Base-by-base conservation (phyloP, 2,888 invertebrate genomes). In the Leptarthrus brevirostris region DNA sequence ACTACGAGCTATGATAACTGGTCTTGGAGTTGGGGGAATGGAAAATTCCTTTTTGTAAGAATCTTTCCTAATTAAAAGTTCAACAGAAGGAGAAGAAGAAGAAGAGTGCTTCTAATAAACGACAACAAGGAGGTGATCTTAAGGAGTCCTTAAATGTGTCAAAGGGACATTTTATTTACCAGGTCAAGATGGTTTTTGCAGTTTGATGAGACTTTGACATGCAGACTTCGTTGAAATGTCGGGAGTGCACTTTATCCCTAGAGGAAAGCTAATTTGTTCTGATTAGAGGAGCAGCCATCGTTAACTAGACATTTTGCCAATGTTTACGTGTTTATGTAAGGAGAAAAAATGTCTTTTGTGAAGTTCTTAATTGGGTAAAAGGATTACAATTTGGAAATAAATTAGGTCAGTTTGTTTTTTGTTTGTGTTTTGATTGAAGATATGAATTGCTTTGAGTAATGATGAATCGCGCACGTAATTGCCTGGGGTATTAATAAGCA, bases 31-130 rank as follows among this genome's bases (percentile, higher is more conserved):
- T n/a, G n/a, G 52, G 34, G 34, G 1, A 10, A 18, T 14, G 18
- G 5, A 4, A 12, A 30, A 0, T 52, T 6, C 24, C 26, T 22
- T 54, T 26, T 22, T 26, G 26, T 54, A 24, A 3, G 14, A 24
- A 54, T 12, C n/a, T 6, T 52, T n/a, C 18, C 40, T 52, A 69
- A 69, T 69, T 69, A 52, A 69, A 69, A 52, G 69, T 69, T 69
- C 34, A 69, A 34, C 69, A 18, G 34, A 2, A 61, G 20, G 18
- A 10, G 36, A 8, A 10, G 20, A n/a, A n/a, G n/a, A n/a, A n/a
- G n/a, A n/a, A n/a, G n/a, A n/a, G n/a, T n/a, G n/a, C n/a, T n/a
- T n/a, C n/a, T n/a, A n/a, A n/a, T n/a, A n/a, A n/a, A n/a, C n/a
- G n/a, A n/a, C n/a, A 40, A 12, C 1, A 2, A 12, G 40, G 40